These are phyloP conservation scores for Lagocephalus sceleratus DNA, from an alignment of 2,797 vertebrate species.

Conservation along the genomic window DNA sequence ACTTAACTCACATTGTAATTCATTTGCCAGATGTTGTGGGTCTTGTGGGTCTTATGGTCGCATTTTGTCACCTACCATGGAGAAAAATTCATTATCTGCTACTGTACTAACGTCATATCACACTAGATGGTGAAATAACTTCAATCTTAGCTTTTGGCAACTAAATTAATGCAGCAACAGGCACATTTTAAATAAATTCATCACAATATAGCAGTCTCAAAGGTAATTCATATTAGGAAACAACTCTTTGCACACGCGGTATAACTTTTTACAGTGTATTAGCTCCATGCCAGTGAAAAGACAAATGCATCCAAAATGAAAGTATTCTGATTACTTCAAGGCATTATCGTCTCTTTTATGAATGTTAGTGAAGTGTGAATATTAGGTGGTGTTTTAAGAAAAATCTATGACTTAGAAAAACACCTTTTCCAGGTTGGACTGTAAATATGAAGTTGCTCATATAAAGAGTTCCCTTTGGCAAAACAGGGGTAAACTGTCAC, in stretches of 20 bases:
- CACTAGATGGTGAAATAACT: conserved; percentile 15
- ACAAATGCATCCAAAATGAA: conserved; percentile 68
- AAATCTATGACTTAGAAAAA: conserved; percentile 70
- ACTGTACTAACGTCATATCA: conserved; percentile 22
- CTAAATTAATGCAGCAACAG: conserved; percentile 26
- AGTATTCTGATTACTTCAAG: conserved; percentile 55
- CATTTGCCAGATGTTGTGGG: not conserved
- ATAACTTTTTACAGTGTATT: conserved; percentile 65
- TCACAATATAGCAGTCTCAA: conserved; percentile 26
- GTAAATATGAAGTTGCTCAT: conserved; percentile 56
- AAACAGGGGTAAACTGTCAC: conserved; percentile 76
- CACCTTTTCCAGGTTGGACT: conserved; percentile 45
- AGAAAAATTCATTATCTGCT: conserved; percentile 8
- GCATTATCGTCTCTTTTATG: conserved; percentile 44
- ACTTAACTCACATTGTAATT: not conserved
- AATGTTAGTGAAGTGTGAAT: conserved; percentile 50
- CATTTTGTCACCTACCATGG: conserved; percentile 23
- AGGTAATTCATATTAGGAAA: conserved; percentile 9
- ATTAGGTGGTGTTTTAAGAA: conserved; percentile 69
- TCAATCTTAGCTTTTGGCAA: conserved; percentile 27
- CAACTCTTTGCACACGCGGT: too few species aligned
- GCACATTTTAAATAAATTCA: conserved; percentile 49
- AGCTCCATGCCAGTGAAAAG: conserved; percentile 66
- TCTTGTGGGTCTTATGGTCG: not conserved
- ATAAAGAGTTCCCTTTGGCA: conserved; percentile 79